Percentiles rank a stretch among this genome's conserved stretches.
Conservation (phyloP, 2,113 vertebrate species). For the Xiphias gladius region DNA sequence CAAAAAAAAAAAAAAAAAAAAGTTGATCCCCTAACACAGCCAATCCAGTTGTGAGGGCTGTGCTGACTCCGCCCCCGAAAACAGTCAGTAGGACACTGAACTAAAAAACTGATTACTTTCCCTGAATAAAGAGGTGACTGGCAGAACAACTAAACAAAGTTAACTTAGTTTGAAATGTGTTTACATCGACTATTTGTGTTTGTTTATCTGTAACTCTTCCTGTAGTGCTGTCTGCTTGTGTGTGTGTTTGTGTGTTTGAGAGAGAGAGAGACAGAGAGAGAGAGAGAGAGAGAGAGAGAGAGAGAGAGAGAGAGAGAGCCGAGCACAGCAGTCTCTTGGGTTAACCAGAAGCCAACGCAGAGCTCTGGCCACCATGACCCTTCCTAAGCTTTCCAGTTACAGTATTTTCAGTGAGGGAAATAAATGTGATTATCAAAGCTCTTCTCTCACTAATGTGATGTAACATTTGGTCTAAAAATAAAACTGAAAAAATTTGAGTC, state of each 20-base stretch:
- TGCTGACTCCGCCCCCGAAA: conserved; percentile 5
- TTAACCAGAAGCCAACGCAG: conserved; percentile 37
- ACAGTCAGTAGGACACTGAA: conserved; percentile 20
- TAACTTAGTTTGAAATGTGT: neutral
- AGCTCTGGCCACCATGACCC: conserved; percentile 52
- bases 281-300: neutral
- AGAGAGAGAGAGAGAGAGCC: conserved; percentile 1
- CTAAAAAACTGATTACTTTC: conserved; percentile 7
- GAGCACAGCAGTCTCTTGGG: conserved; percentile 23
- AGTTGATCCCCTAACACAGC: conserved; percentile 49
- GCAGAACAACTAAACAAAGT: conserved; percentile 3
- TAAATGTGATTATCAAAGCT: conserved; percentile 75
- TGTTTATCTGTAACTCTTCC: conserved; percentile 7
- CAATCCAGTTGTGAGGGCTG: conserved; percentile 47
- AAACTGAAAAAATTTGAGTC: conserved; percentile 49
- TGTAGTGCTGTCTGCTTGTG: conserved; percentile 6
- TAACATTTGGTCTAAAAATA: conserved; percentile 74
- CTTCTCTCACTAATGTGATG: conserved; percentile 57
- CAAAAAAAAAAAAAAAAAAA: conserved; percentile 52
- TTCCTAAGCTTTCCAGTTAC: conserved; percentile 60
- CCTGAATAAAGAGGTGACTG: neutral
- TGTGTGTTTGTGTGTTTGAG: neutral
- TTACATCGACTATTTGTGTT: neutral
- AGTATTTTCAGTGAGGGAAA: conserved; percentile 61
- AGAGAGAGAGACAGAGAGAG: too few species aligned